These are phyloP conservation scores for Uropsilus gracilis DNA, from an alignment of 2,113 vertebrate species.

Conservation along the genomic window DNA sequence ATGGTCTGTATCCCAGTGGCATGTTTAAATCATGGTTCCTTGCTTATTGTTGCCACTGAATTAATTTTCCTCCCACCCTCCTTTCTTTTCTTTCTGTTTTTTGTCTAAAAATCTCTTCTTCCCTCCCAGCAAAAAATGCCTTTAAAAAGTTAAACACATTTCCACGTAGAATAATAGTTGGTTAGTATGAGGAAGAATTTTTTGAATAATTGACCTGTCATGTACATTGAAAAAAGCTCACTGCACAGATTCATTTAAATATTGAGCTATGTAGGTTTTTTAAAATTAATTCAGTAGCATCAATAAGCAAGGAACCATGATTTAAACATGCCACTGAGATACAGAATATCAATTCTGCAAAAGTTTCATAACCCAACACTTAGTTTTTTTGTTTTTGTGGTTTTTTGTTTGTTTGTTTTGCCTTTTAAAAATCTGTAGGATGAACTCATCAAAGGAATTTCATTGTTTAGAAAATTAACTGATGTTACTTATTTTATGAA, in stretches of 20 bases:
- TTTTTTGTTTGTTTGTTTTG: too few relatives aligned
- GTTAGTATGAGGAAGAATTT: not conserved
- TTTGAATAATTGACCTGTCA: not conserved
- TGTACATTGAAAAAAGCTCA: not conserved
- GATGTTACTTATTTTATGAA: not conserved
- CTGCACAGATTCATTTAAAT: not conserved
- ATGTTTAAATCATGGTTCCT: not conserved
- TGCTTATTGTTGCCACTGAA: not conserved
- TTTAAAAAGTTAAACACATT: not conserved
- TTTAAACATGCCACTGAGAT: not conserved
- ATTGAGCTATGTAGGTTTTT: not conserved
- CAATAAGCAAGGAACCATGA: not conserved
- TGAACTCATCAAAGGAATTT: constrained; percentile 6
- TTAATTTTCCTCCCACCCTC: not conserved
- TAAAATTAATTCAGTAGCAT: not conserved
- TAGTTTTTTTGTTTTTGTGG: too few relatives aligned
- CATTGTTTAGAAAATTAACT: not conserved
- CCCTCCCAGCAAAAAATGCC: not conserved
- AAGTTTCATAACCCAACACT: not conserved
- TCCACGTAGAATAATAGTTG: not conserved
- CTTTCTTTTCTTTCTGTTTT: not conserved
- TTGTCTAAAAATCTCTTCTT: not conserved
- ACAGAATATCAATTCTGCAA: not conserved
- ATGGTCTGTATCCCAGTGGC: not conserved
- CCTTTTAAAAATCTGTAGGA: not conserved